Evolutionary conservation across 1,140 invertebrate genomes (phyloP), one percentile per base, ranked within the genome.

Genomic region (Drosophila kurseongensis): DNA sequence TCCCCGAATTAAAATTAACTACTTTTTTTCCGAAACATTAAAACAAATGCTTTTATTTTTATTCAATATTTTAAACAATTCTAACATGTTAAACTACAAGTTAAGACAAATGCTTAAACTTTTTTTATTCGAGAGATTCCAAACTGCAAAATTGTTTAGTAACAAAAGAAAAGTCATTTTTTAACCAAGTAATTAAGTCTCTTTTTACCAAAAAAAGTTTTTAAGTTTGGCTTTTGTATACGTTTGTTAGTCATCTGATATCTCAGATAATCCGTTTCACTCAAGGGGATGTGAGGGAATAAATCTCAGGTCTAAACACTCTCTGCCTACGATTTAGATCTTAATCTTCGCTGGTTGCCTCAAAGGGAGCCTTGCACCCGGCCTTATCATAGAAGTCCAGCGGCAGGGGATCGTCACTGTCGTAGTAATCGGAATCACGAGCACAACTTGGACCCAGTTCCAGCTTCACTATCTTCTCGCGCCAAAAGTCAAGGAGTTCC

Each of bases 351-450:
- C 0, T 9, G 23, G 29, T 10, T 5, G 9, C 52, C 8, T 66
- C 42, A 27, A 90, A 90, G 9, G 88, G 86, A 4, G 90, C 90
- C 40, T 75, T 72, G 61, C 71, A 90, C 1, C 80, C 86, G 5
- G 75, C 91, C 60, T 72, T 78, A 2, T 84, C 51, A 41, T 92
- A 92, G 29, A 90, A 92, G 10, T 78, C 80, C 36, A 68, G n/a
- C 0, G 85, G 76, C 13, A 73, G 4, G 5, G 77, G 68, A 45
- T 91, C 81, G 0, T 72, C 57, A 10, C 13, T 52, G 12, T 85
- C 78, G 54, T 79, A 91, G 52, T 63, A 83, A 47, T 92, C 91
- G 0, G 90, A 92, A 32, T 92, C 91, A 1, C 80, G 75, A 0
- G 68, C 55, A 44, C 86, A 92, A 29, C 78, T 74, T 0, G 88